Conservation (phyloP, 2,113 vertebrate species). For the Reinhardtius hippoglossoides region DNA sequence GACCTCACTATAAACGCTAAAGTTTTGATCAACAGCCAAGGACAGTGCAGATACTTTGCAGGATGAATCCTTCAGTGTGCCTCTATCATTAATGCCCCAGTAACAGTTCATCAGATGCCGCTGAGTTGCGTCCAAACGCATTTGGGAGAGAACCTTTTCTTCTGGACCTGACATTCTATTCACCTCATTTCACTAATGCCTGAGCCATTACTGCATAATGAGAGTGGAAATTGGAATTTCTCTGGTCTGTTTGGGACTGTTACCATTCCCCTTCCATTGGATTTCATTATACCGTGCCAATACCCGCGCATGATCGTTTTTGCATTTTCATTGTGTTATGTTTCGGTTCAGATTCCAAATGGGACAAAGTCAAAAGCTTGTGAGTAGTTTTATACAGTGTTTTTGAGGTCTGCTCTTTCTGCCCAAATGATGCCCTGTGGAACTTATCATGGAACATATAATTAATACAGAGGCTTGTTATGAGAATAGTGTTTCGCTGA, state of each 20-base stretch:
- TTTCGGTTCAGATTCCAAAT: conserved; percentile 19
- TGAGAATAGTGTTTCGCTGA: conserved; percentile 18
- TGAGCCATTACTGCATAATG: conserved; percentile 69
- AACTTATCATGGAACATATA: conserved; percentile 10
- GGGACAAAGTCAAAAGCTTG: background rate
- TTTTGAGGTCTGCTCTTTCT: conserved; percentile 42
- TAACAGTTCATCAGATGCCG: conserved; percentile 36
- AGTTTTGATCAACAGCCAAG: conserved; percentile 55
- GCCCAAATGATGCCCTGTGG: conserved; percentile 51
- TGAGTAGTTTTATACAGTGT: conserved; percentile 36
- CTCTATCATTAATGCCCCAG: conserved; percentile 52
- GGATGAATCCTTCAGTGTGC: conserved; percentile 40
- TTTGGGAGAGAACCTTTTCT: conserved; percentile 48
- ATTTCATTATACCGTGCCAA: conserved; percentile 67
- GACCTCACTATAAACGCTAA: conserved; percentile 6
- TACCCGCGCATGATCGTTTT: conserved; percentile 50
- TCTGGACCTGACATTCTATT: conserved; percentile 46
- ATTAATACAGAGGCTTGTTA: conserved; percentile 38
- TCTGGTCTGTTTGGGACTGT: conserved; percentile 54
- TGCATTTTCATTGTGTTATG: conserved; percentile 43
- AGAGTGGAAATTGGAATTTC: conserved; percentile 70
- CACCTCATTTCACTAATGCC: conserved; percentile 61
- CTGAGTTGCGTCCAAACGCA: conserved; percentile 67
- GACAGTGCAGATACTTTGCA: conserved; percentile 30
- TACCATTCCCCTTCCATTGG: conserved; percentile 60